Evolutionary conservation across 1,140 invertebrate species (phyloP).

Genomic region (Drosophila biarmipes): DNA sequence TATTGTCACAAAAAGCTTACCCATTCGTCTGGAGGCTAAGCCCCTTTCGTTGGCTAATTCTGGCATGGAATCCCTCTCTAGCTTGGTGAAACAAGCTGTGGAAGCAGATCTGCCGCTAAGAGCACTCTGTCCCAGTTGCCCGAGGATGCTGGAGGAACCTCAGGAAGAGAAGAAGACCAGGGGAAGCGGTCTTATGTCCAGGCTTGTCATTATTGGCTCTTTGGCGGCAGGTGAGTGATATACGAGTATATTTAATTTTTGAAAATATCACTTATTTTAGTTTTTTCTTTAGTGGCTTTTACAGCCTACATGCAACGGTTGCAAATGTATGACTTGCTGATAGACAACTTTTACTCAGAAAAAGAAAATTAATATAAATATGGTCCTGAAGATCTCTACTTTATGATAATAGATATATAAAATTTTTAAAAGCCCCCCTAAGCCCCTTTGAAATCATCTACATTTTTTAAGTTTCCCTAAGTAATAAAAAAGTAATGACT

Average conservation of each 20-base stretch:
- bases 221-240: conserved; percentile 5
- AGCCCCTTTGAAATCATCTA: no score
- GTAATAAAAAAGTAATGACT: no score
- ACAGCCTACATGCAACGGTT: conserved; percentile 7
- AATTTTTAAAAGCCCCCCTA: no score
- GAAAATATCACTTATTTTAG: background rate
- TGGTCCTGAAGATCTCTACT: no score
- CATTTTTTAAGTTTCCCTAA: no score
- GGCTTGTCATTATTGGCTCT: background rate
- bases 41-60: background rate
- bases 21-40: background rate
- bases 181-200: background rate
- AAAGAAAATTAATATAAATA: background rate
- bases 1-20: background rate
- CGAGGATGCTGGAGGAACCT: background rate
- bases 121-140: conserved; percentile 1
- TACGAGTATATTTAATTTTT: background rate
- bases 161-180: no score
- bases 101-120: background rate
- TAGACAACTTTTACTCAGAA: background rate
- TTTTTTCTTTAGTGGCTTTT: background rate
- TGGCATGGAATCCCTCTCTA: background rate
- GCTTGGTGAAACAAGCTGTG: background rate
- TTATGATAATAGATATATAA: no score
- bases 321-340: background rate